Evolutionary conservation across 2,797 vertebrate genomes (phyloP).

Genomic region (Ibycter americanus): DNA sequence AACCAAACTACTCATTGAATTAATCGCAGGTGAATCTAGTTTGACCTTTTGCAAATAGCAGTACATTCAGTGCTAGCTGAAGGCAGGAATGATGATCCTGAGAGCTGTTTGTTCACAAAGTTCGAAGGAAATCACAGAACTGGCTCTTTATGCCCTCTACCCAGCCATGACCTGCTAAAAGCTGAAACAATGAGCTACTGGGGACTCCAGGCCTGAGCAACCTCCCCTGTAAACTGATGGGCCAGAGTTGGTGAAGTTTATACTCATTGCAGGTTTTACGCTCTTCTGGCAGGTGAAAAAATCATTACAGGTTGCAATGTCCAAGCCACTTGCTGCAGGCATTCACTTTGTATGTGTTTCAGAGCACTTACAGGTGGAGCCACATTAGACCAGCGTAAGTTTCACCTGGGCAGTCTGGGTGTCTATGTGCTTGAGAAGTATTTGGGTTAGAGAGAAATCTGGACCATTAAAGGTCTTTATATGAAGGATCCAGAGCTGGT

Average conservation of each 20-base stretch:
- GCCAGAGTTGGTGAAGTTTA: not conserved
- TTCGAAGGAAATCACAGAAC: not conserved
- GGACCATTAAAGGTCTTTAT: not conserved
- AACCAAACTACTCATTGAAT: not conserved
- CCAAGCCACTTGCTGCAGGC: not conserved
- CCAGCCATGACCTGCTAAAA: not conserved
- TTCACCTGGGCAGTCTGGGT: not conserved
- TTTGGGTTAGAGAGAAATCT: not conserved
- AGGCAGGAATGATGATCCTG: not conserved
- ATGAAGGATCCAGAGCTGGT: not conserved
- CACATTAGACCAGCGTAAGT: not conserved
- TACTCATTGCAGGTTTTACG: not conserved
- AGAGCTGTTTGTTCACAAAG: not conserved
- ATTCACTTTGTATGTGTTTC: not conserved
- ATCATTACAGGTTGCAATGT: not conserved
- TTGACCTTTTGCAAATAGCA: conserved; percentile 27
- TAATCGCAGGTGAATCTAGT: conserved; percentile 19
- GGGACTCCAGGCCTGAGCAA: not conserved
- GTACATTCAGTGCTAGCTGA: conserved; percentile 15
- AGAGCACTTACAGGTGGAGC: not conserved
- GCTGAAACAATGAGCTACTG: not conserved
- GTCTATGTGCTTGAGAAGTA: not conserved
- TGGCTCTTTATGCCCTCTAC: not conserved
- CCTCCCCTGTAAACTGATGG: not conserved
- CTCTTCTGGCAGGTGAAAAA: not conserved